phyloP scores from a whole-genome alignment of 37 sponge, comb jelly and placozoan genomes.

The Lycopodina hypogea region DNA sequence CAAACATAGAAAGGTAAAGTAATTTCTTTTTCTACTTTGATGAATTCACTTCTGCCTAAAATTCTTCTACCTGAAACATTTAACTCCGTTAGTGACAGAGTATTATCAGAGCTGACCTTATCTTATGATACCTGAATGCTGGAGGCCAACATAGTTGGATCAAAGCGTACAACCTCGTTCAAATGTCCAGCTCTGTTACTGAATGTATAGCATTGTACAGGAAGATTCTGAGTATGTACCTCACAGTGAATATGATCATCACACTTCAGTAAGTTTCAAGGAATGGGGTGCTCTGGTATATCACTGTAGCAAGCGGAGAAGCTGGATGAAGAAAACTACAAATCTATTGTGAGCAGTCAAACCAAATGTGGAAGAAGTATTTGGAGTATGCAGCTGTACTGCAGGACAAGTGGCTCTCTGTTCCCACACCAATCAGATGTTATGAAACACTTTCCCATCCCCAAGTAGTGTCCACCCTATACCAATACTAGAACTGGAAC shows the following conservation, averaged over 20 bases:
- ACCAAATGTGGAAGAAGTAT: slow-evolving; percentile 25
- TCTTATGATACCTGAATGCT: too few relatives aligned
- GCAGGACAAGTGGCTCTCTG: slow-evolving; percentile 35
- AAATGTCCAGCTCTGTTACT: slow-evolving; percentile 21
- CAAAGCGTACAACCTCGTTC: slow-evolving; percentile 18
- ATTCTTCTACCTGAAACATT: too few relatives aligned
- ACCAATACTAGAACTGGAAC: too few relatives aligned
- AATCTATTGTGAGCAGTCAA: slow-evolving; percentile 24
- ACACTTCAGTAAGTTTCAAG: slow-evolving; percentile 24
- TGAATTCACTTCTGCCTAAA: too few relatives aligned
- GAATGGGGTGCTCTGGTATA: slow-evolving; percentile 7
- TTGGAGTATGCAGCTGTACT: slow-evolving; percentile 33
- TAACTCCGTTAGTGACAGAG: too few relatives aligned
- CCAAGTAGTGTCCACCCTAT: too few relatives aligned
- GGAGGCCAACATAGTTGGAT: too few relatives aligned
- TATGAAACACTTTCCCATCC: slow-evolving; percentile 10
- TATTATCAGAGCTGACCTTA: too few relatives aligned
- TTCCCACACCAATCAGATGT: slow-evolving; percentile 12
- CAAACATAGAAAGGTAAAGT: too few relatives aligned
- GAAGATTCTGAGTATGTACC: slow-evolving; percentile 20
- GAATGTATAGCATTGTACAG: slow-evolving; percentile 16
- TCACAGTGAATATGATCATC: slow-evolving; percentile 8
- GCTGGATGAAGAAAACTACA: slow-evolving; percentile 11
- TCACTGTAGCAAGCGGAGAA: background rate
- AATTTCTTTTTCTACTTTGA: too few relatives aligned